Evolutionary conservation across 2,797 vertebrate species (phyloP), one percentile per base, ranked within the genome.

Genomic region (Sebastes oblongus): DNA sequence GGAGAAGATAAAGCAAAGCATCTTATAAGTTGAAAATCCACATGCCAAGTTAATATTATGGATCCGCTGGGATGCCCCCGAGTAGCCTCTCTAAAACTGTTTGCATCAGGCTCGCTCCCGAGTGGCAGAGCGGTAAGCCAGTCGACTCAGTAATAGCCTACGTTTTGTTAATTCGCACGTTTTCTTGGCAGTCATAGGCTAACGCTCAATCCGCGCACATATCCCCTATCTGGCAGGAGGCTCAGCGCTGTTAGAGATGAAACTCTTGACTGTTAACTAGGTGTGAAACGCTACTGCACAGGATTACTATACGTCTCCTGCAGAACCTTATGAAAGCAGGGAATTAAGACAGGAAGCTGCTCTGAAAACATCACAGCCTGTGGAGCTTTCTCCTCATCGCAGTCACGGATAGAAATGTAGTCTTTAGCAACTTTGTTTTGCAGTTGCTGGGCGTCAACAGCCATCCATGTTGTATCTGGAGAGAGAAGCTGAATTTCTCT

Each of bases 91-190:
- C 65, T 75, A 56, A 86, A 89, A 90, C 76, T 60, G 79, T 83
- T 80, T 84, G 71, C 71, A 86, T 81, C 80, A 52, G 75, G 70
- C 61, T 36, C 2, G 4, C 78, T 86, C 62, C 69, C 8, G 5
- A 75, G 80, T 8, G 10, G 54, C 24, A 7, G 65, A 74, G 66
- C 60, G 36, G 59, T 72, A 71, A 88, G 66, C 78, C 85, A 75
- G 46, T 29, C 8, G 61, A 50, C 74, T 88, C 39, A 4, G 79
- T 83, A 84, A 85, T 84, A 68, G 81, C 81, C 81, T 50, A 46
- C 42, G 50, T 88, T 89, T 88, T 78, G 82, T 86, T 83, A 90
- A 91, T 85, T 91, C 88, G 80, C 88, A 91, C 66, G 4, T 89
- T 91, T 91, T 80, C 80, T 87, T 86, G 86, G 84, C 89, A 83